phyloP scores from a whole-genome alignment of 2,888 invertebrate genomes.

The Chaitophorus viminalis region DNA sequence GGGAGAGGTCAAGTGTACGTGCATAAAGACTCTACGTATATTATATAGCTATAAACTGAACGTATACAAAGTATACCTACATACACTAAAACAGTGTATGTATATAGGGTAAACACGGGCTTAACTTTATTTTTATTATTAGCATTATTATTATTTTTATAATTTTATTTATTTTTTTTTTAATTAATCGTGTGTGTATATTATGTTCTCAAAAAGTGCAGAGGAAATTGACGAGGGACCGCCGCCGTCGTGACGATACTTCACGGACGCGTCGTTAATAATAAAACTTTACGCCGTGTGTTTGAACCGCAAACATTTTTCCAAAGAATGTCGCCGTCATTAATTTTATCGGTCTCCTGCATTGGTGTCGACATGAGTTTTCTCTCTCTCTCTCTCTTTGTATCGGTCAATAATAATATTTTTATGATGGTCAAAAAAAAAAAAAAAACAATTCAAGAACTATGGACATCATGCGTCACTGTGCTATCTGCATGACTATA shows the following conservation, averaged over 20 bases:
- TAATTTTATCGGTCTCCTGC: neutral
- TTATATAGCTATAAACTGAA: neutral
- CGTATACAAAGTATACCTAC: neutral
- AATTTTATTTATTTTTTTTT: neutral
- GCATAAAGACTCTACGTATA: too few relatives aligned
- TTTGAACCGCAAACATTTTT: neutral
- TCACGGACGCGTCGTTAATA: neutral
- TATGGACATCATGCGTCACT: too few relatives aligned
- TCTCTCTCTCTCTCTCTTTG: neutral
- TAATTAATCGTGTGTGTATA: neutral
- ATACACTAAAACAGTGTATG: too few relatives aligned
- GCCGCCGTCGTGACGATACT: neutral
- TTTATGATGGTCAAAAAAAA: neutral
- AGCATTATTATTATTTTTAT: neutral
- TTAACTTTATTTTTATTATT: neutral
- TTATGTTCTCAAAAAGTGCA: neutral
- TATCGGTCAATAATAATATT: neutral
- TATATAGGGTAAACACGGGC: too few relatives aligned
- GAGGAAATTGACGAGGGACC: neutral
- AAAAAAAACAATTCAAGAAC: too few relatives aligned
- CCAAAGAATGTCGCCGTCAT: neutral
- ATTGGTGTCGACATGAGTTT: neutral
- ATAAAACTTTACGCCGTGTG: slow-evolving; percentile 6
- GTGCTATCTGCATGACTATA: too few relatives aligned
- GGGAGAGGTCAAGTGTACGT: too few relatives aligned